Evolutionary conservation across 2,888 invertebrate genomes (phyloP), one percentile per base, ranked within the genome.

Genomic region (Adela reaumurella): DNA sequence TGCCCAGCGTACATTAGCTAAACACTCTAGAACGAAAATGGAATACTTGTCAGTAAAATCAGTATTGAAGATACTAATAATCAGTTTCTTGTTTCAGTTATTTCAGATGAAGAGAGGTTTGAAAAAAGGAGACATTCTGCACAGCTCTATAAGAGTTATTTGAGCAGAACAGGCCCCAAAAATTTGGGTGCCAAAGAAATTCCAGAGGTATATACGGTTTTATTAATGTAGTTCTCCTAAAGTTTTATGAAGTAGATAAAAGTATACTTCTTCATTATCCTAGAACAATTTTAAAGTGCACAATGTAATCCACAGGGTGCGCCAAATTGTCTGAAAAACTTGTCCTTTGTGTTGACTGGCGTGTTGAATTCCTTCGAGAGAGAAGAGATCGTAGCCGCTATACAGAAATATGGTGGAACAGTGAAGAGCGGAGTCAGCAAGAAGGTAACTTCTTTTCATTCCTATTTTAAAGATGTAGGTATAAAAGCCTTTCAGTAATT

Each of bases 361-460:
- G 89, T 95, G 1, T 71, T 94, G 45, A 94, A 96, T 61, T 94
- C 94, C 0, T 77, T 96, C 56, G 93, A 94, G 58, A 81, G 90
- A 14, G 91, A 93, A 4, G 93, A 94, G 59, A 84, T 89, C 3
- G 81, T 83, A 29, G 83, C 82, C 1, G 74, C 93, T 5, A 85
- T 96, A 14, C 85, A 84, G 50, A 85, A 87, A 56, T 89, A 89
- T 65, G 94, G 95, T 1, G 97, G 95, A 1, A 83, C 85, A 61
- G 81, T 90, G 2, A 88, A 90, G 52, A 81, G 79, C 42, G 73
- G 81, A 43, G 81, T 96, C 17, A 92, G 93, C 51, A 87, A 84
- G 60, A 90, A 90, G 74, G 90, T 87, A 55, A 59, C 57, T 57
- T 29, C 3, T 16, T 14, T n/a, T 10, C 24, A 24, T n/a, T n/a